phyloP scores from a whole-genome alignment of 2,113 vertebrate genomes.

The Phrynosoma blainvillii region DNA sequence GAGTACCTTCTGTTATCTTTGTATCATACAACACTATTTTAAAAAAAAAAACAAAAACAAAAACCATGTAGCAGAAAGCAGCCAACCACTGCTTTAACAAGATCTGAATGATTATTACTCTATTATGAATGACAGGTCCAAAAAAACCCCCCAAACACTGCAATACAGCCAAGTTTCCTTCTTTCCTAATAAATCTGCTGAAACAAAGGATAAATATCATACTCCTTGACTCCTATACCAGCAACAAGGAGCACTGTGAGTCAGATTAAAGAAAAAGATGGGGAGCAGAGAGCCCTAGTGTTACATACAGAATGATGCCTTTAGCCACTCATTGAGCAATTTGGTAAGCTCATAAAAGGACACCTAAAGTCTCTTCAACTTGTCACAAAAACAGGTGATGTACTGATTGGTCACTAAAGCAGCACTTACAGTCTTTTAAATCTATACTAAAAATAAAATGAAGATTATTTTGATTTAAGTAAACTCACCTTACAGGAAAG shows the following conservation, averaged over 20 bases:
- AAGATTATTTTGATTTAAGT: slow-evolving; percentile 18
- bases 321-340: not conserved
- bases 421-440: not conserved
- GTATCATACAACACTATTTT: not conserved
- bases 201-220: not conserved
- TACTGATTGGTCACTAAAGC: slow-evolving; percentile 6
- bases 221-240: not conserved
- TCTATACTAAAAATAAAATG: slow-evolving; percentile 7
- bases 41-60: not conserved
- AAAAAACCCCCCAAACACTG: slow-evolving; percentile 27
- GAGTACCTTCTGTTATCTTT: slow-evolving; percentile 16
- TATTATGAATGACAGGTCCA: slow-evolving; percentile 31
- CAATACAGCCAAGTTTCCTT: not conserved
- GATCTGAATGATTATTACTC: not conserved
- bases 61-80: too few species aligned
- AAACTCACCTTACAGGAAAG: not conserved
- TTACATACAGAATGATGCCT: slow-evolving; percentile 13
- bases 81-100: not conserved
- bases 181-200: accelerated
- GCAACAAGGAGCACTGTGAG: slow-evolving; percentile 16
- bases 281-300: not conserved
- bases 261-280: slow-evolving; percentile 2
- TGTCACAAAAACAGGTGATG: slow-evolving; percentile 37
- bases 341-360: slow-evolving; percentile 24
- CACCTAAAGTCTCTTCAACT: not conserved